These are phyloP conservation scores for Alviniconcha strummeri DNA, from an alignment of 2,888 invertebrate species.

Conservation along the genomic window DNA sequence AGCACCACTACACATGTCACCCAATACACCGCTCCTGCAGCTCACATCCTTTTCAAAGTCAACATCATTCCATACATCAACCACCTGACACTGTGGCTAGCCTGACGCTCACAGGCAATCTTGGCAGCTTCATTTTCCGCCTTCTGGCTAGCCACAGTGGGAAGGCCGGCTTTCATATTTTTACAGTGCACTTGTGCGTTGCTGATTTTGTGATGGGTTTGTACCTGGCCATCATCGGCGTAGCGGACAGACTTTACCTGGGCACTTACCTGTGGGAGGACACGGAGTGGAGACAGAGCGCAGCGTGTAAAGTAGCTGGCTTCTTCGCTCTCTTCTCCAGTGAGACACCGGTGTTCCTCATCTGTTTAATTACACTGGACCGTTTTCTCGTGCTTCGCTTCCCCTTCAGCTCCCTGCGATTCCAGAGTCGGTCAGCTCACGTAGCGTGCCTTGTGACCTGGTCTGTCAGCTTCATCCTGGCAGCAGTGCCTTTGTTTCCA, in stretches of 20 bases:
- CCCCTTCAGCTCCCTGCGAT: not conserved
- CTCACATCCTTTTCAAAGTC: too few relatives aligned
- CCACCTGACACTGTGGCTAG: too few relatives aligned
- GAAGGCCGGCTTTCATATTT: not conserved
- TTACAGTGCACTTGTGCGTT: not conserved
- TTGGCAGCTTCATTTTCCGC: not conserved
- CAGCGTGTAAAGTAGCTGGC: not conserved
- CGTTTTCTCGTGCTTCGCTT: constrained; percentile 6
- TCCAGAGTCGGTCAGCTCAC: not conserved
- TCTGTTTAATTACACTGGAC: constrained; percentile 2
- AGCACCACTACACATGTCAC: too few relatives aligned
- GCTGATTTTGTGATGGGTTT: constrained; percentile 10
- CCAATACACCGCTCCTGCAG: too few relatives aligned
- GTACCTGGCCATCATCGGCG: constrained; percentile 8
- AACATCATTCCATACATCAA: too few relatives aligned
- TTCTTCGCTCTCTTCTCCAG: not conserved
- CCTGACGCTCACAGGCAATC: not conserved
- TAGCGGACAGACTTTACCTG: not conserved
- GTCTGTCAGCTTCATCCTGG: constrained; percentile 1
- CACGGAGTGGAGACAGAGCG: not conserved
- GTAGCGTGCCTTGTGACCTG: not conserved
- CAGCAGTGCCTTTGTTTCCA: not conserved
- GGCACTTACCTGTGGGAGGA: constrained; percentile 14
- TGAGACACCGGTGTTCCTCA: not conserved
- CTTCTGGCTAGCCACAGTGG: not conserved